Percentiles rank a stretch among this genome's conserved stretches.
These are phyloP conservation scores for Eulithis testata DNA, from an alignment of 2,888 invertebrate genomes.

Conservation along the genomic window DNA sequence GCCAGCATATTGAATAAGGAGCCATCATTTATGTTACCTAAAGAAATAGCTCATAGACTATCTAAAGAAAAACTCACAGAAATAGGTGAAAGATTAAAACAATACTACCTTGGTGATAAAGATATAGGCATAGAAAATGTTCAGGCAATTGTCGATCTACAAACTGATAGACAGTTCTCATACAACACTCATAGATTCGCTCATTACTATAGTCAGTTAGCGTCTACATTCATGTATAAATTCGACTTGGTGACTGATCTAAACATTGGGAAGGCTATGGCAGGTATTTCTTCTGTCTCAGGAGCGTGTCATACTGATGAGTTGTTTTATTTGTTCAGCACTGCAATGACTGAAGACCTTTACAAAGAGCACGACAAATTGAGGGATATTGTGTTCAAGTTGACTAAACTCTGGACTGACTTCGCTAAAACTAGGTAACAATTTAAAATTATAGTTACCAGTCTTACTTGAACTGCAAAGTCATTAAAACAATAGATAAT, in stretches of 20 bases:
- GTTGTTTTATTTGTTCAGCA: constrained; percentile 71
- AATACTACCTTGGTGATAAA: constrained; percentile 54
- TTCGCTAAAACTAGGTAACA: constrained; percentile 30
- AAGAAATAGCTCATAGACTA: constrained; percentile 52
- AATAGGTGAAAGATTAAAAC: constrained; percentile 54
- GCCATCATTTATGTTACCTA: constrained; percentile 54
- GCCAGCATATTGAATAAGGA: constrained; percentile 48
- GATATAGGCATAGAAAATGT: constrained; percentile 46
- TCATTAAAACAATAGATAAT: no score
- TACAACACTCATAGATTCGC: constrained; percentile 57
- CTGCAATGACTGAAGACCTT: constrained; percentile 57
- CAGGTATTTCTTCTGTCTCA: constrained; percentile 27
- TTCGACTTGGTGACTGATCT: constrained; percentile 60
- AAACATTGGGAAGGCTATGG: constrained; percentile 54
- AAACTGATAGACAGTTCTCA: constrained; percentile 54
- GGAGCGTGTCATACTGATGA: constrained; percentile 79
- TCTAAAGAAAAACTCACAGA: constrained; percentile 47
- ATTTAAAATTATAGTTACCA: neutral
- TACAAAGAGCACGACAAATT: constrained; percentile 54
- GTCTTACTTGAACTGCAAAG: no score
- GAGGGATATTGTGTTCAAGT: constrained; percentile 57
- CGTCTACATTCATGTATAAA: constrained; percentile 56
- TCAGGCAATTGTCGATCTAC: constrained; percentile 47
- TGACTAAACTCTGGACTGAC: constrained; percentile 66
- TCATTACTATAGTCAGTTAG: constrained; percentile 48